Conservation (phyloP, 1,140 invertebrate genomes). For the Paracyclopina nana region DNA sequence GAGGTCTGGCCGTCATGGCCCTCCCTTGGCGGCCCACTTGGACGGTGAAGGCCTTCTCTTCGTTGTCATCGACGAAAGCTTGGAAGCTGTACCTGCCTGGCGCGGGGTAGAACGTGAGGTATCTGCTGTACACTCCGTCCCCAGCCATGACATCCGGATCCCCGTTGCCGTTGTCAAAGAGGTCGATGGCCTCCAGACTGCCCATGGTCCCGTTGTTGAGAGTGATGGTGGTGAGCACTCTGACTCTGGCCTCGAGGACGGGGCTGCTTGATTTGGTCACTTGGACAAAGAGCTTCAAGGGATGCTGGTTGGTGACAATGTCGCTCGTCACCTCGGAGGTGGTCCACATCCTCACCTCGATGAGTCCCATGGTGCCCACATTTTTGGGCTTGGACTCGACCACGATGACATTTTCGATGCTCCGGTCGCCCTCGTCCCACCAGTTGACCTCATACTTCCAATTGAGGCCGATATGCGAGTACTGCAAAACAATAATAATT, state of each 20-base stretch:
- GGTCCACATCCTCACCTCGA: constrained; percentile 11
- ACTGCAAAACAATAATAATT: no score
- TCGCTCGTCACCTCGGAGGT: constrained; percentile 1
- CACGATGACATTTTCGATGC: constrained; percentile 5
- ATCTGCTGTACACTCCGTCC: constrained; percentile 43
- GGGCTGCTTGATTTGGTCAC: not conserved
- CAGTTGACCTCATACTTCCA: constrained; percentile 10
- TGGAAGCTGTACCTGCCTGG: constrained; percentile 11
- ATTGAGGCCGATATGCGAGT: constrained; percentile 2
- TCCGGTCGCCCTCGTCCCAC: not conserved
- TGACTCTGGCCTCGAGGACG: constrained; percentile 7
- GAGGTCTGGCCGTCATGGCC: not conserved
- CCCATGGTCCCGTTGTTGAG: not conserved
- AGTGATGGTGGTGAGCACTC: not conserved
- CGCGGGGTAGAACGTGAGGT: constrained; percentile 30
- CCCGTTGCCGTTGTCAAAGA: constrained; percentile 16
- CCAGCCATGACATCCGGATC: constrained; percentile 41
- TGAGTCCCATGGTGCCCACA: not conserved
- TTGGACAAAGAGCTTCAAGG: constrained; percentile 2
- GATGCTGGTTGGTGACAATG: constrained; percentile 7
- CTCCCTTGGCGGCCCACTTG: not conserved
- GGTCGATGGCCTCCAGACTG: not conserved
- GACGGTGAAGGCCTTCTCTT: constrained; percentile 1
- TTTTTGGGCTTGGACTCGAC: constrained; percentile 3
- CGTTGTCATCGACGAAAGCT: constrained; percentile 2